Conservation (phyloP, 92 coral and sea anemone genomes). For the Chrysogorgia sp. region DNA sequence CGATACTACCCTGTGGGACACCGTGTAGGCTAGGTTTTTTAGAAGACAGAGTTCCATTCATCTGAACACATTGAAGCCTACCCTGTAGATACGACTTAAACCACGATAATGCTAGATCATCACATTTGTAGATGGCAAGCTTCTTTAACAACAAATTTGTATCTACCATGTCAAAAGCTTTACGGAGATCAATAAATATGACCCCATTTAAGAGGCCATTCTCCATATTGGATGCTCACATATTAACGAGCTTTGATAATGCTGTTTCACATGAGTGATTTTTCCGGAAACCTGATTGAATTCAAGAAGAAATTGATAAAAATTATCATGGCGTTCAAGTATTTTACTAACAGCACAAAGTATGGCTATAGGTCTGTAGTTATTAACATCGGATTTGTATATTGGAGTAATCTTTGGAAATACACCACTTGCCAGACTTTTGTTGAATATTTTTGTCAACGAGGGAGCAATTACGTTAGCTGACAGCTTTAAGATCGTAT, state of each 20-base stretch:
- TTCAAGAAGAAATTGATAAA: not conserved
- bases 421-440: conserved; percentile 18
- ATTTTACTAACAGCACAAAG: conserved; percentile 30
- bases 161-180: conserved; percentile 7
- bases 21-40: too few species aligned
- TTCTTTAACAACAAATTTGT: too few species aligned
- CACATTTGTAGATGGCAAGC: too few species aligned
- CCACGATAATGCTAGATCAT: too few species aligned
- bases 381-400: conserved; percentile 19
- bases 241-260: conserved; percentile 9
- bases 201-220: conserved; percentile 18
- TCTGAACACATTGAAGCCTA: too few species aligned
- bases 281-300: conserved; percentile 32
- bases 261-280: conserved; percentile 42
- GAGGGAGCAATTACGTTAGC: conserved; percentile 20
- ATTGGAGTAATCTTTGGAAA: conserved; percentile 46
- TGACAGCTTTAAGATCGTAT: conserved; percentile 32
- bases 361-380: conserved; percentile 38
- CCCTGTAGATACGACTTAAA: too few species aligned
- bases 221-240: too few species aligned
- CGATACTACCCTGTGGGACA: too few species aligned
- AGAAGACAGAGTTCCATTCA: too few species aligned
- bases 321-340: conserved; percentile 37
- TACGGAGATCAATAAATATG: conserved; percentile 22
- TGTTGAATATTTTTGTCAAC: conserved; percentile 21